Evolutionary conservation across 1,140 invertebrate genomes (phyloP), one percentile per base, ranked within the genome.

Genomic region (Amyelois transitella): DNA sequence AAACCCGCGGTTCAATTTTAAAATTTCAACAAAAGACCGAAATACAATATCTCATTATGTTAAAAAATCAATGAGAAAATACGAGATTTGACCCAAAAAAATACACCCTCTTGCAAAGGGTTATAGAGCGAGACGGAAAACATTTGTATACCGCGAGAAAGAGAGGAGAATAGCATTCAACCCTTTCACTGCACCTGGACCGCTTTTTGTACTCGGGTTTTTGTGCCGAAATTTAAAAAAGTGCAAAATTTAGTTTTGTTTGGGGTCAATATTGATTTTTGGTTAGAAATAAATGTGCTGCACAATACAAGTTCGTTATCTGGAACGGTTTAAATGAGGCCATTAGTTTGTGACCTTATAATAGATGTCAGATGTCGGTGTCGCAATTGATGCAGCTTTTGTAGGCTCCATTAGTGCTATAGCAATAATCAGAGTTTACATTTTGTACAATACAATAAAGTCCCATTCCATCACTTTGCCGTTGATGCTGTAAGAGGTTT

Each of bases 241-340:
- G 75, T 83, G 83, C 81, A 81, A 81, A 83, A 81, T 80, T 78
- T 78, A 54, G 56, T 70, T 69, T 78, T 80, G 65, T 76, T 76
- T 57, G 25, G 72, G 73, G 72, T 81, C 81, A 86, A 86, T 82
- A 86, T 86, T 86, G 78, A 81, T 84, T 86, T 86, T 83, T 75
- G 63, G 55, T 62, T 63, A 63, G 63, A 69, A 76, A 76, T 69
- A 61, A 60, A 65, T 48, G 32, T 38, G 14, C 2, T 44, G 8
- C 24, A 76, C 72, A 79, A 86, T 82, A 62, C 55, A 58, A 69
- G 79, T 86, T 86, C 83, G 81, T 86, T 86, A 86, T 77, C 67
- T 72, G 52, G 32, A 43, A 55, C 50, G 51, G 53, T 67, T 67
- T 55, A 76, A 79, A 83, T 81, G 75, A 74, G 68, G 69, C 65